phyloP scores from a whole-genome alignment of 2,113 vertebrate species.

The Bos taurus region ARS-UCD2.0 NC_037329.1:131968501-131969000 shows the following conservation, averaged over 20 bases:
- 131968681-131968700: neutral
- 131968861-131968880: neutral
- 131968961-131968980: neutral
- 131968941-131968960: neutral
- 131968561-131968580: constrained; percentile 82
- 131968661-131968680: neutral
- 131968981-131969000: neutral
- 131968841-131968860: neutral
- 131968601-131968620: neutral
- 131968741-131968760: neutral
- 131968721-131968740: neutral
- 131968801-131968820: neutral
- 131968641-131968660: neutral
- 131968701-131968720: neutral
- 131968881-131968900: neutral
- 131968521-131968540: constrained; percentile 84
- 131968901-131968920: neutral
- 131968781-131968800: neutral
- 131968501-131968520: constrained; percentile 87
- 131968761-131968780: neutral
- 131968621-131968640: neutral
- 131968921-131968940: neutral
- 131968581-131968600: constrained; percentile 69
- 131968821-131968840: neutral
- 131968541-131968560: constrained; percentile 81